Evolutionary conservation across 2,113 vertebrate genomes (phyloP), one percentile per base, ranked within the genome.

Genomic region (Sylvilagus bachmani): DNA sequence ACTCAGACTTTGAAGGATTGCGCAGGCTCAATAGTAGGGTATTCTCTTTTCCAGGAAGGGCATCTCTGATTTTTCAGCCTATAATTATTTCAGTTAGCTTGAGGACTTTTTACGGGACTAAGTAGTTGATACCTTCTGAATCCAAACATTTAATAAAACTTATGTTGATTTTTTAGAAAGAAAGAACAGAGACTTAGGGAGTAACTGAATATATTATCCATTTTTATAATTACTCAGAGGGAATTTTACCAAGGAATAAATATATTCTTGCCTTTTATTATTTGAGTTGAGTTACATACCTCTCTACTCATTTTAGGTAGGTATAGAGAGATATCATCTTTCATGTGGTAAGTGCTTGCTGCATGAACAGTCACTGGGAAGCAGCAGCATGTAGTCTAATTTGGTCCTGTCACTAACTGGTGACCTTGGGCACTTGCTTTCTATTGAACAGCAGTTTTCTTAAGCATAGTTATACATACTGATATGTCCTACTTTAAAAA

Each of bases 201-300:
- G 2, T 73, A 19, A 0, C 74, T 92, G 58, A 58, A 62, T 86
- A 78, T 70, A 85, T 84, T 87, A 36, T 82, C 55, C 33, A 1
- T 53, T 86, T 89, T 82, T 83, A 6, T 83, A 16, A 49, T 84
- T 86, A 81, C 81, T 90, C 38, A 25, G 14, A 86, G 44, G 85
- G 38, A 91, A 91, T 83, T 93, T 96, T 31, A 69, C 12, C 36
- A 73, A 58, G 36, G 86, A 80, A 61, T 88, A 67, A 78, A 86
- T 66, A 0, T 27, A 71, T 31, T 74, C 84, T 92, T 89, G 27
- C 49, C 5, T n/a, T 93, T 67, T 71, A 49, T 71, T 95, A 62
- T 87, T 75, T 86, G 44, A 80, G 51, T 62, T 12, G 13, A 69
- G 73, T 69, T 38, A n/a, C 27, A 31, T 70, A 31, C 14, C 51